Evolutionary conservation across 2,113 vertebrate species (phyloP), one percentile per base, ranked within the genome.

Genomic region (Lophura nycthemera): DNA sequence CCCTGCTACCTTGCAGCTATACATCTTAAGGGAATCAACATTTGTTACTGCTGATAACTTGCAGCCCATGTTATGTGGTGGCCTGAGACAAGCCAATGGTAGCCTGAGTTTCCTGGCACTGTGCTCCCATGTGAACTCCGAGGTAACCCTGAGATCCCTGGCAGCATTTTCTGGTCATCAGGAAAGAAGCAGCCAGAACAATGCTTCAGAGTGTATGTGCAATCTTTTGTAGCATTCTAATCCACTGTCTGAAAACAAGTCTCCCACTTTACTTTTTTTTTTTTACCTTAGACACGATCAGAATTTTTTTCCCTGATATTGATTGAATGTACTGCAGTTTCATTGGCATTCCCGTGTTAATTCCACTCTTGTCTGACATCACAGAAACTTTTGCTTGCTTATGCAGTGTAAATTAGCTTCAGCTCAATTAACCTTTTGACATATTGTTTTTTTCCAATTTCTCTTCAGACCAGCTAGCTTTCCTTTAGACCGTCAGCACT

Each of bases 371-470:
- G 30, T 30, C 56, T 69, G 48, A 42, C 69, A 69, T 80, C 82
- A 78, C 72, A 91, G 76, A 94, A 94, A 74, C 57, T 88, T 86
- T 69, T 88, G 34, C 83, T 92, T 95, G 79, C 61, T 91, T n/a
- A 57, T 81, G 76, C 52, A 77, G 72, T 52, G 61, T 91, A 92
- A 96, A 92, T 95, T 80, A 90, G 52, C 94, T 92, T 72, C 91
- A 91, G 87, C 85, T 95, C 91, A 95, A 95, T 93, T 95, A 96
- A 95, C 91, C 89, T 91, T 65, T 89, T 91, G 82, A 86, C 78
- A 88, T 73, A 30, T 50, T 89, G 56, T 74, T 90, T 93, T 90
- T 84, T 86, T 54, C 73, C 24, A 38, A 88, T 95, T 92, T 95
- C 56, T 92, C 67, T 78, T 70, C 86, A 83, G 75, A 74, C 42